Evolutionary conservation across 2,888 invertebrate genomes (phyloP).

Genomic region (Apodemia mormo): DNA sequence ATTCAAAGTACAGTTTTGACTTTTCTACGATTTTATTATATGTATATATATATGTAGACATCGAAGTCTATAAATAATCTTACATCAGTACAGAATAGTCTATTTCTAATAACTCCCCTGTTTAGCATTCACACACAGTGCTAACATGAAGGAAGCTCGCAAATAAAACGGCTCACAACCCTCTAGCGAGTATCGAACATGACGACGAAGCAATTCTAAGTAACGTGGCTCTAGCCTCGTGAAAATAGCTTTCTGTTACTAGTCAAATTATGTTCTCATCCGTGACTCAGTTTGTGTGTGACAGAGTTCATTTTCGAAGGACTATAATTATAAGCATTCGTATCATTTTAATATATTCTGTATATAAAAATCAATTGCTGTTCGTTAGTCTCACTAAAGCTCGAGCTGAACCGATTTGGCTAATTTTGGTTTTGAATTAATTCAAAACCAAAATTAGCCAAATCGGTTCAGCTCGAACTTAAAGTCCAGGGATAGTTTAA

Average conservation of each 20-base stretch:
- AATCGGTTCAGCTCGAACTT: too few relatives aligned
- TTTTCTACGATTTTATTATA: too few relatives aligned
- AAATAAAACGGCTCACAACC: constrained; percentile 7
- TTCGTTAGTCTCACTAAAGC: too few relatives aligned
- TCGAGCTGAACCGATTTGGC: too few relatives aligned
- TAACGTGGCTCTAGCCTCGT: not conserved
- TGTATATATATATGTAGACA: not conserved
- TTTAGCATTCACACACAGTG: constrained; percentile 3
- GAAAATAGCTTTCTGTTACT: constrained; percentile 9
- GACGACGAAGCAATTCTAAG: not conserved
- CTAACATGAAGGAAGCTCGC: not conserved
- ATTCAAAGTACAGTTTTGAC: too few relatives aligned
- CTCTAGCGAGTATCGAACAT: constrained; percentile 12
- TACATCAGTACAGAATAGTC: not conserved
- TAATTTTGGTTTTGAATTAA: too few relatives aligned
- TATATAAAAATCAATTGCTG: too few relatives aligned
- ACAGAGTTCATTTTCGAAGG: not conserved
- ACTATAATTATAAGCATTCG: too few relatives aligned
- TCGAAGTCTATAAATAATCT: not conserved
- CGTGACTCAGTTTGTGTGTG: not conserved
- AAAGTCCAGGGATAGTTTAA: too few relatives aligned
- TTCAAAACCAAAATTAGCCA: too few relatives aligned
- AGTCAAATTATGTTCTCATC: not conserved
- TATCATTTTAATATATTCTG: too few relatives aligned
- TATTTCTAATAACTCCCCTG: not conserved